Evolutionary conservation across 2,113 vertebrate genomes (phyloP), one percentile per base, ranked within the genome.

Genomic region (Ceratotherium simum): DNA sequence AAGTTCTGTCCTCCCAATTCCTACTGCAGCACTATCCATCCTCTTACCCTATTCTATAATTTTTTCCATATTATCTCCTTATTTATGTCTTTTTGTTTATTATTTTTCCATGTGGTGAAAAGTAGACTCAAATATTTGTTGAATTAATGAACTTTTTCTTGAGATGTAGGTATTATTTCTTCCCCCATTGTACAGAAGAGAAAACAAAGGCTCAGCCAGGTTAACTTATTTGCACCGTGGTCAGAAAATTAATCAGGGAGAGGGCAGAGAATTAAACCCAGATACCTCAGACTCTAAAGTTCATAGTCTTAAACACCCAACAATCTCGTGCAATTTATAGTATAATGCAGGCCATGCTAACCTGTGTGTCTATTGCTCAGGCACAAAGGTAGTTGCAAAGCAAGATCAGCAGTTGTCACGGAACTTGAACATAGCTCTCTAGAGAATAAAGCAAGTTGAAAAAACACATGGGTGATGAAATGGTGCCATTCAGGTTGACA

Each of bases 401-500:
- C 12, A 92, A 16, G 20, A 89, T 84, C 36, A 67, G 13, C 23
- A 67, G 17, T 73, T 54, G 27, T 88, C 33, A 83, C 73, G 56
- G 64, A 95, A 93, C 29, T 51, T 96, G 69, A 72, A 33, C 67
- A 70, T 79, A 82, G 75, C 33, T 73, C 82, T 84, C 76, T 7
- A 91, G 81, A 79, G 93, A 93, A 91, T 93, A 93, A 51, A 79
- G 33, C 33, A 88, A 67, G 76, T 54, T 20, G 29, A 25, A 60
- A 84, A 89, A 67, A 25, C 39, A 95, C 25, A 67, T 83, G 21
- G 46, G 48, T 94, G 87, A 93, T 54, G 72, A 83, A 91, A 91
- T 84, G 36, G 76, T 94, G 69, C 33, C 48, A 80, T 88, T 96
- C 27, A 79, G 6, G 17, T 54, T 96, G 81, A 67, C 76, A 91